Evolutionary conservation across 2,113 vertebrate species (phyloP).

Genomic region (Campylomormyrus numenius): DNA sequence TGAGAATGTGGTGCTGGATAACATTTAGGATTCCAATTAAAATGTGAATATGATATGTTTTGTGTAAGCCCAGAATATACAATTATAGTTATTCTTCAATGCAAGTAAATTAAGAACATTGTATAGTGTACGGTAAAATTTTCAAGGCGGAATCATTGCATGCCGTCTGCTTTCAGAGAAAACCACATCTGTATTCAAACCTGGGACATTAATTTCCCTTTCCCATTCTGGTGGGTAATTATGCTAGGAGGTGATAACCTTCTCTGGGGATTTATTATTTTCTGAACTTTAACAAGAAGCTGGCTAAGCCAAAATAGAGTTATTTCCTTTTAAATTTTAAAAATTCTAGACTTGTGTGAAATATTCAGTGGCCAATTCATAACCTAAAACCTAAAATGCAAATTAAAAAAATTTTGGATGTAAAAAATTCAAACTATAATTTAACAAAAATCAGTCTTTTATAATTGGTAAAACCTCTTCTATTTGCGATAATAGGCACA

Average conservation of each 20-base stretch:
- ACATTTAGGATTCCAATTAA: background rate
- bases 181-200: background rate
- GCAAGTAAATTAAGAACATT: background rate
- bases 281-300: background rate
- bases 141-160: background rate
- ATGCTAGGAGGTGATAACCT: background rate
- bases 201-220: background rate
- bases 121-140: background rate
- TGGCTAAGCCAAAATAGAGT: background rate
- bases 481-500: background rate
- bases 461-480: background rate
- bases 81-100: background rate
- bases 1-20: background rate
- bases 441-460: background rate
- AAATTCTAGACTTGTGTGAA: background rate
- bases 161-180: background rate
- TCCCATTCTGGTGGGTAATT: background rate
- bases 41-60: background rate
- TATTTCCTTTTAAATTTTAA: background rate
- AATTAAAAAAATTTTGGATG: background rate
- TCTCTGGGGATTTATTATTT: background rate
- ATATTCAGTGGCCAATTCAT: background rate
- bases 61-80: background rate
- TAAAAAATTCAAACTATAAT: background rate
- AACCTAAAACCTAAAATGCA: background rate